Base-by-base conservation (phyloP, 2,113 vertebrate genomes). In the Todiramphus chloris region DNA sequence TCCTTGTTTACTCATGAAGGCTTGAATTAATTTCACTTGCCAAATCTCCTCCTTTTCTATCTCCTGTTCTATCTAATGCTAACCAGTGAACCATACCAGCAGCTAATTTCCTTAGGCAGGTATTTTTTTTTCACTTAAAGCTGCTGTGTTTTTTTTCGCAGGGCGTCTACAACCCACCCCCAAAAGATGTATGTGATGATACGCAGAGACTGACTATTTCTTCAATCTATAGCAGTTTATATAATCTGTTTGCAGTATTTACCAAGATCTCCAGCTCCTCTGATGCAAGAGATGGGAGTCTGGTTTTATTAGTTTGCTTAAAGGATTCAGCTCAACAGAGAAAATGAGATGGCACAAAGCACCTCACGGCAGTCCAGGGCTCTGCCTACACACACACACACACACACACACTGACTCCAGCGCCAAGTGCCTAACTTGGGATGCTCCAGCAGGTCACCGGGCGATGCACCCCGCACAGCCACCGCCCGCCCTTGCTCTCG, bases 341-440 rank as follows among this genome's bases (percentile, higher is more conserved):
- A 9, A 30, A 60, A 67, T 6, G 33, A 35, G 60, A 35, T 8
- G 18, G 14, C 63, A 44, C 3, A 3, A 51, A 41, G 30, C 55
- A 8, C 21, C 50, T 18, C 37, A 4, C 0, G 5, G n/a, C 37
- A 41, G 31, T 3, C 25, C 24, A 30, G 13, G 13, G 25, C 33
- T 21, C 50, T 16, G 48, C 59, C 69, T n/a, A 20, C 43, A 43
- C 43, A 43, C 43, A 43, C 43, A 43, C 43, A 16, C 15, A 6
- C 43, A 43, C 43, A 43, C 14, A 43, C 43, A 20, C 31, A 10
- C 8, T 31, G 16, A 14, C 19, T 20, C 2, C 1, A 4, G 56
- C 68, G 18, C 37, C 0, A 11, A 13, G 13, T 0, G 7, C 27
- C 0, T 2, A 8, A 8, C 41, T 1, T 3, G 20, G 4, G n/a